These are phyloP conservation scores for Xanthorhoe spadicearia DNA, from an alignment of 2,888 invertebrate species.

Conservation along the genomic window DNA sequence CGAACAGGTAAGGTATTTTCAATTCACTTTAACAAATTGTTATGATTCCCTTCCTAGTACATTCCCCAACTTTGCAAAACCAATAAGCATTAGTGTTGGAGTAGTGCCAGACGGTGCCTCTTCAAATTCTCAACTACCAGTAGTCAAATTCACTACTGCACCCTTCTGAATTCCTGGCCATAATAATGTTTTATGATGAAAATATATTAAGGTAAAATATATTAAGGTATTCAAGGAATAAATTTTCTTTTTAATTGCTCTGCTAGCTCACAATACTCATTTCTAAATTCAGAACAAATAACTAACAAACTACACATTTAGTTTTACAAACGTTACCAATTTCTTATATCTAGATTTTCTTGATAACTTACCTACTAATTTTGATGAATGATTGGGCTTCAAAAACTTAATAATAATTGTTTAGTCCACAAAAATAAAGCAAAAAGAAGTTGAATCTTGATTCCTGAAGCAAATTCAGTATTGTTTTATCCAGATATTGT, in stretches of 20 bases:
- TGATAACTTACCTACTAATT: too few relatives aligned
- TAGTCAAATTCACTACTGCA: slow-evolving; percentile 11
- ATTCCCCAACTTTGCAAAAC: slow-evolving; percentile 17
- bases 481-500: background rate
- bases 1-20: slow-evolving; percentile 1
- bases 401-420: background rate
- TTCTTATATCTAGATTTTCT: too few relatives aligned
- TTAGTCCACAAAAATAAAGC: background rate
- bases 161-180: background rate
- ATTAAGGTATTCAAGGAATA: too few relatives aligned
- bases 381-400: too few relatives aligned
- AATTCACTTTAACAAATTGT: slow-evolving; percentile 18
- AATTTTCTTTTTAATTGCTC: too few relatives aligned
- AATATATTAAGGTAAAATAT: background rate
- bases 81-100: slow-evolving; percentile 34
- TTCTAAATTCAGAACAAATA: too few relatives aligned
- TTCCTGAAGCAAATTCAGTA: background rate
- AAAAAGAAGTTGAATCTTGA: background rate
- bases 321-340: too few relatives aligned
- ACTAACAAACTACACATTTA: too few relatives aligned
- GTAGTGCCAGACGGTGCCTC: slow-evolving; percentile 16
- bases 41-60: slow-evolving; percentile 10
- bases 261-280: too few relatives aligned
- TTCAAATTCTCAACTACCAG: slow-evolving; percentile 12
- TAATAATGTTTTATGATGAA: background rate